phyloP scores from a whole-genome alignment of 2,113 vertebrate genomes.

The Bujurquina vittata region DNA sequence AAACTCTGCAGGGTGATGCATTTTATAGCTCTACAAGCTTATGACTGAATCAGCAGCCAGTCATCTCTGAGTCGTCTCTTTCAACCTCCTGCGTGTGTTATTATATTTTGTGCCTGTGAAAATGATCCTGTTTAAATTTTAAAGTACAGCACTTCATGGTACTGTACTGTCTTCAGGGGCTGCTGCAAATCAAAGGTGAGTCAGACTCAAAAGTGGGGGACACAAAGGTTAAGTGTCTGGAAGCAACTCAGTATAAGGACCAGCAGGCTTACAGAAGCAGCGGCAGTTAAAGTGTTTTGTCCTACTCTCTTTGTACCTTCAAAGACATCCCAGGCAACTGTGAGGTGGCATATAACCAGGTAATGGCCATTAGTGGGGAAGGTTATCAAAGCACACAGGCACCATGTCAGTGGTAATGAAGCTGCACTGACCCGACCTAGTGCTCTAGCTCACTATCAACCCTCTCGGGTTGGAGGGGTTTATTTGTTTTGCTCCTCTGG shows the following conservation, averaged over 20 bases:
- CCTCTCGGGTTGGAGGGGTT: slow-evolving; percentile 26
- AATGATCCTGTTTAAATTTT: slow-evolving; percentile 4
- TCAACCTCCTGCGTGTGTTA: slow-evolving; percentile 7
- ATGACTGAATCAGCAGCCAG: neutral
- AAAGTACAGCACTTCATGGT: neutral
- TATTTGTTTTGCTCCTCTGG: slow-evolving; percentile 54
- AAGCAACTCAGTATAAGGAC: slow-evolving; percentile 12
- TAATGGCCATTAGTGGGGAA: slow-evolving; percentile 52
- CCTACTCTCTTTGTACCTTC: slow-evolving; percentile 34
- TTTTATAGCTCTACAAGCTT: neutral
- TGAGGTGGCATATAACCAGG: slow-evolving; percentile 46
- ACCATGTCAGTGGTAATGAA: slow-evolving; percentile 57
- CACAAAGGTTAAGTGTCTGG: slow-evolving; percentile 47
- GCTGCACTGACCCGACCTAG: slow-evolving; percentile 32
- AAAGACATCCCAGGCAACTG: slow-evolving; percentile 28
- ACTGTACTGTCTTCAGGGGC: neutral
- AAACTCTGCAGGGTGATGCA: neutral
- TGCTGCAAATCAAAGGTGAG: slow-evolving; percentile 24
- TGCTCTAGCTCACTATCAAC: slow-evolving; percentile 25
- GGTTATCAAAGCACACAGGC: slow-evolving; percentile 55
- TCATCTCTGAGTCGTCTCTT: neutral
- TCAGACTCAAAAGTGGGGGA: slow-evolving; percentile 13
- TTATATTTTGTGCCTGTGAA: neutral
- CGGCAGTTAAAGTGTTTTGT: slow-evolving; percentile 36
- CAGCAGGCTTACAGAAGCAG: neutral